These are phyloP conservation scores for Penaeus vannamei DNA, from an alignment of 1,140 invertebrate species.

Conservation along the genomic window DNA sequence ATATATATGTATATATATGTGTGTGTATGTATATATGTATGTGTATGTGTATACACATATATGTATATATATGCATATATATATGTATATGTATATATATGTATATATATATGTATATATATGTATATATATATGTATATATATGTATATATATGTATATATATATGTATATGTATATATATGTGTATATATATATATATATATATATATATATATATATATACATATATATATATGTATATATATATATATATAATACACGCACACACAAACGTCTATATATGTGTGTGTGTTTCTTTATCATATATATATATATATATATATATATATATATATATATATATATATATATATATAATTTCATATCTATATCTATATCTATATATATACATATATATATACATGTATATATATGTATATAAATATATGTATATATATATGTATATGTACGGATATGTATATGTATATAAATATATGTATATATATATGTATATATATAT, in stretches of 20 bases:
- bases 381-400: no score
- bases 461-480: no score
- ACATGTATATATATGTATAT: no score
- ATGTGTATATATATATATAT: background rate
- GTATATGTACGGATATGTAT: no score
- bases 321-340: background rate
- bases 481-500: no score
- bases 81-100: background rate
- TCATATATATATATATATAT: background rate
- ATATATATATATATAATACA: background rate
- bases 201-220: background rate
- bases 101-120: background rate
- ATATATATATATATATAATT: no score
- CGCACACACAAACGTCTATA: no score
- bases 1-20: background rate
- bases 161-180: background rate
- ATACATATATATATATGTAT: background rate
- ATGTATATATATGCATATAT: background rate
- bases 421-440: no score
- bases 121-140: background rate
- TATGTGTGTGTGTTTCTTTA: no score
- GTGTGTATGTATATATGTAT: background rate
- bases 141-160: background rate
- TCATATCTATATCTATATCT: no score
- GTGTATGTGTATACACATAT: background rate